Base-by-base conservation (phyloP, 2,888 invertebrate species). In the Dicyrtomina minuta region DNA sequence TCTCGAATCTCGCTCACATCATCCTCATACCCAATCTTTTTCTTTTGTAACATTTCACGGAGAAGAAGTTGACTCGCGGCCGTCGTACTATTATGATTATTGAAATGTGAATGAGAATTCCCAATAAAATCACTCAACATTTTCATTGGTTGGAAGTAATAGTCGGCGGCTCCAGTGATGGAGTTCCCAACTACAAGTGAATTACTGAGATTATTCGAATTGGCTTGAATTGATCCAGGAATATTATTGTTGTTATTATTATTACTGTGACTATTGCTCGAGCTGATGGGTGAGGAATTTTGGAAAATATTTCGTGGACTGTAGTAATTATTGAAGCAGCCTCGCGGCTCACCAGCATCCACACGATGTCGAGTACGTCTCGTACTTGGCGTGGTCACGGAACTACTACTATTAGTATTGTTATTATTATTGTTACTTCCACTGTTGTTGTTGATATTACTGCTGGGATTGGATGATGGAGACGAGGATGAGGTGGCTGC, bases 321-420 rank as follows among this genome's bases (percentile, higher is more conserved):
- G 22, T 65, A 66, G 26, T 70, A 58, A 41, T 68, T 69, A 65
- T 90, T 91, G 87, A 93, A 93, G 84, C 91, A 91, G 88, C 93
- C 93, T 85, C 93, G 90, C 85, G 91, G 91, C 87, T 94, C 93
- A 82, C 93, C 93, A 87, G 93, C 93, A 91, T 93, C 93, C 87
- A 93, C 93, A 86, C 93, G 90, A 88, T 93, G 93, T 88, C 93
- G 89, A 86, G 91, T 91, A 85, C 93, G 90, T 87, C 92, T 93
- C 85, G 90, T 46, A 27, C 46, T 65, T 20, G 61, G 41, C 27
- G 59, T 51, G 15, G 22, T 43, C n/a, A 27, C 33, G 33, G 55
- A 26, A 66, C n/a, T n/a, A 13, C 4, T 4, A 33, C 22, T 59
- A 33, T 59, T 59, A 33, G 5, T 59, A 33, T 33, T 59, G 33